Evolutionary conservation across 2,797 vertebrate species (phyloP).

Genomic region (Poecilia wingei): DNA sequence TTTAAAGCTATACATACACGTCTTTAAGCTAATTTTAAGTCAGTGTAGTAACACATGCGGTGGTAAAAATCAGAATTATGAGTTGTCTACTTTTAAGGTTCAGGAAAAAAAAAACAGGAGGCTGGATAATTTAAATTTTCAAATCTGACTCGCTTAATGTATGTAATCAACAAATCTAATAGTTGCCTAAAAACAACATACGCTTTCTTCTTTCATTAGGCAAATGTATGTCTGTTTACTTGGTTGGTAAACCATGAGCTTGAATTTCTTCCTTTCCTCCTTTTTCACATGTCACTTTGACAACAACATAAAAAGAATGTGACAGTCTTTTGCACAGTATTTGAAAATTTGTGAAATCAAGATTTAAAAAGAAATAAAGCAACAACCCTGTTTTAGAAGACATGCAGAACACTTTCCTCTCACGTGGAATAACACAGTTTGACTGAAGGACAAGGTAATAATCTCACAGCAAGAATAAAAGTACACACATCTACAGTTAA

Average conservation of each 20-base stretch:
- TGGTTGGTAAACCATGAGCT: not conserved
- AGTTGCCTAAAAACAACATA: not conserved
- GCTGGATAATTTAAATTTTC: not conserved
- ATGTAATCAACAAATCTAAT: not conserved
- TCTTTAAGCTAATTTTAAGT: not conserved
- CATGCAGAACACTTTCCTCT: slow-evolving; percentile 5
- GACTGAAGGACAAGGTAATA: slow-evolving; percentile 11
- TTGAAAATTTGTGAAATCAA: slow-evolving; percentile 2
- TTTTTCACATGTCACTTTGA: not conserved
- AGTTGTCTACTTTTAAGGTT: not conserved
- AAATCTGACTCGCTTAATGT: not conserved
- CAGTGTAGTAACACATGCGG: not conserved
- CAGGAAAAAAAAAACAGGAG: not conserved
- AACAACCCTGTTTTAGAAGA: not conserved
- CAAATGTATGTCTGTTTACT: not conserved
- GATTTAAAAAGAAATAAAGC: not conserved
- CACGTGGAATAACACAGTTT: not conserved
- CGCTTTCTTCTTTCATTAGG: not conserved
- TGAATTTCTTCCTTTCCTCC: not conserved
- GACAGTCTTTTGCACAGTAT: slow-evolving; percentile 6
- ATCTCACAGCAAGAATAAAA: slow-evolving; percentile 12
- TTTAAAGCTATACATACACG: not conserved
- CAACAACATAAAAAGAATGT: slow-evolving; percentile 2
- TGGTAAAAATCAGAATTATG: not conserved
- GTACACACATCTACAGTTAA: not conserved